A percentile compares a stretch with the other conserved stretches of the same genome.
phyloP scores from a whole-genome alignment of 30 jellyfish, hydroid and myxozoan genomes.

The Aurelia sp. region DNA sequence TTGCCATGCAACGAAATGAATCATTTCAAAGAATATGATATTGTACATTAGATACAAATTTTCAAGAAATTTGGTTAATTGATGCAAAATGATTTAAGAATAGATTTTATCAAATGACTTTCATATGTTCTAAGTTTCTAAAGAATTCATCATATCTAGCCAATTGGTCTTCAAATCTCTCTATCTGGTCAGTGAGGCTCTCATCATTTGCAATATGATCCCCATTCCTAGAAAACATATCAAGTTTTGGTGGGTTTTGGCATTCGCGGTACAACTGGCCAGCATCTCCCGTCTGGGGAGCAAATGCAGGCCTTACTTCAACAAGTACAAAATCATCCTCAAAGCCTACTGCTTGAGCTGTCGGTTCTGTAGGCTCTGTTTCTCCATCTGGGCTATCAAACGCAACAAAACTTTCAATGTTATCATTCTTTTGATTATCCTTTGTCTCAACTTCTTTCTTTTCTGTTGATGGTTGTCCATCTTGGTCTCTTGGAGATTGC shows the following conservation, averaged over 20 bases:
- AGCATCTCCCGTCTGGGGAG: constrained; percentile 84
- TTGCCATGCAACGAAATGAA: too few relatives aligned
- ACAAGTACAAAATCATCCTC: constrained; percentile 99
- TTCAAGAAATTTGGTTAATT: too few relatives aligned
- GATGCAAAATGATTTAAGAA: too few relatives aligned
- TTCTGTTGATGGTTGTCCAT: background rate
- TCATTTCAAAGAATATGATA: too few relatives aligned
- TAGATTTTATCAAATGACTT: background rate
- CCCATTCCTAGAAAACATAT: constrained; percentile 75
- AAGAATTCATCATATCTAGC: constrained; percentile 77
- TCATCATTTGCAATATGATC: constrained; percentile 65
- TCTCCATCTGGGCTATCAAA: constrained; percentile 21
- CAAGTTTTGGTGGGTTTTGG: constrained; percentile 84
- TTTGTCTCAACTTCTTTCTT: background rate
- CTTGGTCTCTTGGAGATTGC: constrained; percentile 1
- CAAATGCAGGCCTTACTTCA: constrained; percentile 98
- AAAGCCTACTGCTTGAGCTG: constrained; percentile 95
- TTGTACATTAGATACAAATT: too few relatives aligned
- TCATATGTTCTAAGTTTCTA: constrained; percentile 66
- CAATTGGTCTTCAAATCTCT: constrained; percentile 70
- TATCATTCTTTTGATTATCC: constrained; percentile 12
- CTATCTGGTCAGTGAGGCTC: constrained; percentile 65
- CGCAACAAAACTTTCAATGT: constrained; percentile 4
- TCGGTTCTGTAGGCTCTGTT: constrained; percentile 50
- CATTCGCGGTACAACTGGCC: constrained; percentile 86